phyloP scores from a whole-genome alignment of 2,888 invertebrate species.

The Meta bourneti region DNA sequence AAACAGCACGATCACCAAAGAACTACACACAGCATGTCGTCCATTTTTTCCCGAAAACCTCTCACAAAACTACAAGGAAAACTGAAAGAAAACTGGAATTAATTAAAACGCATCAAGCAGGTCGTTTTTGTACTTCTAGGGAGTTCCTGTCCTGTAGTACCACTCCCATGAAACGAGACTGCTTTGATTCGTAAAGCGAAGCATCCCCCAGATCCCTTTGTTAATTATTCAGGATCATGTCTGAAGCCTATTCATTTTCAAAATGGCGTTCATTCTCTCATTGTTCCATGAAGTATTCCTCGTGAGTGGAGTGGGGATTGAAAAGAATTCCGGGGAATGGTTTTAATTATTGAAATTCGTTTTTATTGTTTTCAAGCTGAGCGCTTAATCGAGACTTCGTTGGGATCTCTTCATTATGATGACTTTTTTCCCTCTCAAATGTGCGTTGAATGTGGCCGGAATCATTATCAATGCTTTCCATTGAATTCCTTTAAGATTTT shows the following conservation, averaged over 20 bases:
- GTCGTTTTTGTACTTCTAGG: too few relatives aligned
- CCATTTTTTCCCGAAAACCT: too few relatives aligned
- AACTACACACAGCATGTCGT: too few relatives aligned
- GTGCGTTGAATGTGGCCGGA: too few relatives aligned
- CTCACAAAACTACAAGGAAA: too few relatives aligned
- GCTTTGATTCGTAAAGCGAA: background rate
- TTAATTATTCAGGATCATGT: background rate
- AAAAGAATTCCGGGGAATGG: background rate
- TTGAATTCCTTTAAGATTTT: too few relatives aligned
- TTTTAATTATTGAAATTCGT: slow-evolving; percentile 21
- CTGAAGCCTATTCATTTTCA: background rate
- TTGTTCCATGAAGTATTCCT: background rate
- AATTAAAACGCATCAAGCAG: too few relatives aligned
- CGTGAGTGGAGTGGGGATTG: background rate
- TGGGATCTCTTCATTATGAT: background rate
- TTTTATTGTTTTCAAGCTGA: slow-evolving; percentile 19
- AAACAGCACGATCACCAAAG: too few relatives aligned
- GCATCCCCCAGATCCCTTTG: background rate
- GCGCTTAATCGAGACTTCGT: slow-evolving; percentile 1
- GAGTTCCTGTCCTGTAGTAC: background rate
- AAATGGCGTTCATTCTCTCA: background rate
- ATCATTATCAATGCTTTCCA: too few relatives aligned
- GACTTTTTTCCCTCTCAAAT: too few relatives aligned
- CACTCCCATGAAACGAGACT: background rate
- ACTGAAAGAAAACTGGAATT: too few relatives aligned